Evolutionary conservation across 2,888 invertebrate species (phyloP).

Genomic region (Eilema depressum): DNA sequence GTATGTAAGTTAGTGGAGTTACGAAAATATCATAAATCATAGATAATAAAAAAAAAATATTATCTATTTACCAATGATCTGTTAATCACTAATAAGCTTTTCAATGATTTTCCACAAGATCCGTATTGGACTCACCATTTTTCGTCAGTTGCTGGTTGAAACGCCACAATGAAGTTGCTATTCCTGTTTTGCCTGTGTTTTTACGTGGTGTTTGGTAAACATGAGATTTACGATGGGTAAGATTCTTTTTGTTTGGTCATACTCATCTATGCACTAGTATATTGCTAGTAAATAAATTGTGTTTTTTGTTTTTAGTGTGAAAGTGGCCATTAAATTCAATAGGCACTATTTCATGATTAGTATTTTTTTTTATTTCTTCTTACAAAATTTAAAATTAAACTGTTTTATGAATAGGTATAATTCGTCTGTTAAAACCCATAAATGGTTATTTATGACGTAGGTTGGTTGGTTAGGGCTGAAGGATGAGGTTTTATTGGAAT

Average conservation of each 20-base stretch:
- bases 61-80: background rate
- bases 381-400: background rate
- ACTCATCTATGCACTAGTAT: background rate
- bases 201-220: slow-evolving; percentile 63
- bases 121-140: background rate
- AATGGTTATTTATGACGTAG: too few relatives aligned
- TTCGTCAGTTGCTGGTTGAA: background rate
- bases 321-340: too few relatives aligned
- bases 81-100: slow-evolving; percentile 3
- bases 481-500: too few relatives aligned
- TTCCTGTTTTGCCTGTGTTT: slow-evolving; percentile 54
- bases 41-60: background rate
- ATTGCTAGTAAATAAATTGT: too few relatives aligned
- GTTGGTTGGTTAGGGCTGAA: too few relatives aligned
- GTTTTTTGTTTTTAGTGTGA: too few relatives aligned
- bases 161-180: slow-evolving; percentile 54
- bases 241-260: slow-evolving; percentile 25
- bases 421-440: too few relatives aligned
- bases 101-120: background rate
- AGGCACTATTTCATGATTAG: background rate
- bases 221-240: slow-evolving; percentile 75
- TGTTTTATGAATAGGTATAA: background rate
- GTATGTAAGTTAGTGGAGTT: background rate
- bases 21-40: background rate
- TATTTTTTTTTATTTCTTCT: background rate